Evolutionary conservation across 2,113 vertebrate species (phyloP), one percentile per base, ranked within the genome.

Genomic region (Nothoprocta pentlandii): DNA sequence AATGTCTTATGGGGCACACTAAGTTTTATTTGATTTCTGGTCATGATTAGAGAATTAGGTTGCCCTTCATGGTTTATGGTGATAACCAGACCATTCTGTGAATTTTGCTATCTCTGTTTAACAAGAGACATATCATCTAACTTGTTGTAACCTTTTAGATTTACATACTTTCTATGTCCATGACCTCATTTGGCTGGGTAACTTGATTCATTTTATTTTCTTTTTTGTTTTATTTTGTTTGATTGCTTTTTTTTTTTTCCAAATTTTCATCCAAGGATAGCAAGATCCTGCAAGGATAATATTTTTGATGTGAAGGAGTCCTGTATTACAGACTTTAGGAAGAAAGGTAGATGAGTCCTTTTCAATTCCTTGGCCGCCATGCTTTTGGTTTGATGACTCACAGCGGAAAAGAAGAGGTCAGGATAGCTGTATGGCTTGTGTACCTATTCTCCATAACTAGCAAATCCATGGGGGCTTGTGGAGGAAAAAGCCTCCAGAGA

Each of bases 11-110:
- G 4, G 39, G 59, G 87, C 42, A 79, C 68, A 82, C 71, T 0
- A 3, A 82, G 39, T 82, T 93, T 94, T 91, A 59, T 87, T 87
- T 91, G 78, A 47, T 67, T 83, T 93, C 44, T 88, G 26, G 21
- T 77, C 30, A 17, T 22, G 44, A 51, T 73, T 83, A 66, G 32
- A 53, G 54, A 75, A 49, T 13, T 30, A 77, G 44, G 16, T 8
- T 89, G 68, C 32, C 3, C 4, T 66, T 11, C n/a, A 16, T 59
- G 53, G 42, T 54, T 89, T 86, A 59, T 25, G n/a, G 46, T 41
- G 59, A 44, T 66, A 85, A 64, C 28, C 30, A 44, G 61, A 19
- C 56, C 34, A 80, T 68, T 25, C 20, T 46, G 32, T 61, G 83
- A 34, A 30, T 88, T 87, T 87, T 68, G 22, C 76, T 49, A n/a